Percentiles rank a stretch among this genome's conserved stretches.
These are phyloP conservation scores for Drosophila seguyi DNA, from an alignment of 1,140 invertebrate genomes.

Conservation along the genomic window DNA sequence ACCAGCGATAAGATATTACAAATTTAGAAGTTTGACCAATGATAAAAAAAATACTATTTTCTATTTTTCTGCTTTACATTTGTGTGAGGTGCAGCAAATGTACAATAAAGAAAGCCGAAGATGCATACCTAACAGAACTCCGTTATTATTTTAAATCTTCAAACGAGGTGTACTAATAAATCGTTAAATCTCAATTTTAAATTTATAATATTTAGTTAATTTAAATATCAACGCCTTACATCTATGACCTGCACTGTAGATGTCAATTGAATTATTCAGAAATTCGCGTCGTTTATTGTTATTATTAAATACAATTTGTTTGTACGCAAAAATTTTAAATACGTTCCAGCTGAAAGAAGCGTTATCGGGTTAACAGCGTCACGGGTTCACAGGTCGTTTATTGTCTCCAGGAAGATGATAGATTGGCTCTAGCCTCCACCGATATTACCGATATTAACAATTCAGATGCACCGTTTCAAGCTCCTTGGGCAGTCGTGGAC, in stretches of 20 bases:
- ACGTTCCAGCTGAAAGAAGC: conserved; percentile 9
- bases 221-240: conserved; percentile 5
- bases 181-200: background rate
- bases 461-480: conserved; percentile 42
- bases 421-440: background rate
- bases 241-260: conserved; percentile 18
- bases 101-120: background rate
- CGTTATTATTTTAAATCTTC: background rate
- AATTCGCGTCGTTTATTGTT: conserved; percentile 32
- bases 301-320: conserved; percentile 30
- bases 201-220: background rate
- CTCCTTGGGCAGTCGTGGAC: conserved; percentile 56
- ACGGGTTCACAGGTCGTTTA: conserved; percentile 33
- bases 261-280: conserved; percentile 26
- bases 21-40: background rate
- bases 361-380: conserved; percentile 22
- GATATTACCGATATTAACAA: conserved; percentile 8
- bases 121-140: background rate
- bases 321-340: conserved; percentile 29
- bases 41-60: background rate
- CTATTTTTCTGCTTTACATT: background rate
- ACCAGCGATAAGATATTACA: background rate
- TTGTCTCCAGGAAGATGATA: conserved; percentile 41
- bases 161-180: background rate
- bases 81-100: too few relatives aligned